Base-by-base conservation (phyloP, 2,888 invertebrate species). In the Synanthedon andrenaeformis region DNA sequence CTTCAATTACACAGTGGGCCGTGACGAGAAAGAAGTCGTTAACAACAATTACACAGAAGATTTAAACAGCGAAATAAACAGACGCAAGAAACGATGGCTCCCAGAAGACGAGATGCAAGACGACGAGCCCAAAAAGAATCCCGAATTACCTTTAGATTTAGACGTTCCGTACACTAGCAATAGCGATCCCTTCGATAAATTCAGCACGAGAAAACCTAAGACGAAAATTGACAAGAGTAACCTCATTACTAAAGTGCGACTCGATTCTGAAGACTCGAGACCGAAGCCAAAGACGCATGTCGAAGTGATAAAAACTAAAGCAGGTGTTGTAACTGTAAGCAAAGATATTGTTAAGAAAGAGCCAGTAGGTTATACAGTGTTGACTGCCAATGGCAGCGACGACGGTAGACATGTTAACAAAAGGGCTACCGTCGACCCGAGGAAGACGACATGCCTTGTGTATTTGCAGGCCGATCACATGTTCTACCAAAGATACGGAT, bases 381-480 rank as follows among this genome's bases (percentile, higher is more conserved):
- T 88, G 55, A 76, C 87, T 3, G 80, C 79, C 8, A 88, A 88
- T 55, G 83, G 76, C 1, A 89, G 79, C 6, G 90, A 89, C 53
- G 89, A 90, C 58, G 88, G 89, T 41, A 79, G 91, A 52, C 91
- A 91, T 66, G 90, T 91, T 19, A 90, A 90, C 66, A 92, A 91
- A 70, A 83, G 92, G 58, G 92, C 92, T 6, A 92, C 92, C 1
- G 90, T 94, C 49, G 94, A 94, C 79, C 95, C 95, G 28, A 91
- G 92, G 64, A 97, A 97, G 79, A 96, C 95, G 45, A 97, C 97
- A 0, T 98, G 98, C 72, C 94, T 97, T 90, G 89, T 98, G 55
- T 98, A 97, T 78, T 89, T 99, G 67, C 97, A 98, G 82, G 98
- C 99, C 3, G 96, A 96, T 84, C 98, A 98, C 81, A 93, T 97